phyloP scores from a whole-genome alignment of 1,140 invertebrate genomes.

The Pomacea maculata region DNA sequence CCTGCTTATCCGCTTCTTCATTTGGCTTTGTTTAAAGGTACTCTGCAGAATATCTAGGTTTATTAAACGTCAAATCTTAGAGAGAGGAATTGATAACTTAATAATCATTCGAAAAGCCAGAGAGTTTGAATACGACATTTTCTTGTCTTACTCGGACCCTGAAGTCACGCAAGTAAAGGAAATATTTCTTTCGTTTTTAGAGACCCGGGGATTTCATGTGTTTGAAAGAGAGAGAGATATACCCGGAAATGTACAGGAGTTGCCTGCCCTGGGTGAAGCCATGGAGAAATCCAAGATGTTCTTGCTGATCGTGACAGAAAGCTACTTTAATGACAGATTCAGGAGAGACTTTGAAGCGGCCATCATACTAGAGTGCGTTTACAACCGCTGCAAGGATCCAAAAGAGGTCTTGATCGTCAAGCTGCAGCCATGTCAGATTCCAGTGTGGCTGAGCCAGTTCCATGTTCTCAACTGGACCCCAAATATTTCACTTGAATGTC shows the following conservation, averaged over 20 bases:
- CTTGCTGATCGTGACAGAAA: conserved; percentile 4
- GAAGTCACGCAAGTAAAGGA: not conserved
- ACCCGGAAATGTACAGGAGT: not conserved
- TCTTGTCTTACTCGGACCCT: conserved; percentile 12
- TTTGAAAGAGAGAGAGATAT: conserved; percentile 3
- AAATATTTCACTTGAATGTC: too few species aligned
- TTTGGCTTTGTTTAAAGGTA: not conserved
- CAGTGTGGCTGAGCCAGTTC: not conserved
- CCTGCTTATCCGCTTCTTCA: not conserved
- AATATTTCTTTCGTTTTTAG: not conserved
- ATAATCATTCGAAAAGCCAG: not conserved
- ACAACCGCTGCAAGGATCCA: not conserved
- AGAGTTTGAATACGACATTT: not conserved
- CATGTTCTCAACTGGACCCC: conserved; percentile 16
- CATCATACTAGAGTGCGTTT: conserved; percentile 5
- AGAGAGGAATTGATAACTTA: conserved; percentile 5
- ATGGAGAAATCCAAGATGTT: conserved; percentile 7
- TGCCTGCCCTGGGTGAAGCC: not conserved
- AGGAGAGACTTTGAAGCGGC: not conserved
- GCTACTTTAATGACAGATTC: not conserved
- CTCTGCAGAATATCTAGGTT: not conserved
- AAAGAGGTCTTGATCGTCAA: not conserved
- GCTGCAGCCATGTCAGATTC: conserved; percentile 1
- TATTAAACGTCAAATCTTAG: not conserved
- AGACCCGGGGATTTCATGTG: not conserved